Evolutionary conservation across 1,140 invertebrate genomes (phyloP), one percentile per base, ranked within the genome.

Genomic region (Drosophila seguyi): DNA sequence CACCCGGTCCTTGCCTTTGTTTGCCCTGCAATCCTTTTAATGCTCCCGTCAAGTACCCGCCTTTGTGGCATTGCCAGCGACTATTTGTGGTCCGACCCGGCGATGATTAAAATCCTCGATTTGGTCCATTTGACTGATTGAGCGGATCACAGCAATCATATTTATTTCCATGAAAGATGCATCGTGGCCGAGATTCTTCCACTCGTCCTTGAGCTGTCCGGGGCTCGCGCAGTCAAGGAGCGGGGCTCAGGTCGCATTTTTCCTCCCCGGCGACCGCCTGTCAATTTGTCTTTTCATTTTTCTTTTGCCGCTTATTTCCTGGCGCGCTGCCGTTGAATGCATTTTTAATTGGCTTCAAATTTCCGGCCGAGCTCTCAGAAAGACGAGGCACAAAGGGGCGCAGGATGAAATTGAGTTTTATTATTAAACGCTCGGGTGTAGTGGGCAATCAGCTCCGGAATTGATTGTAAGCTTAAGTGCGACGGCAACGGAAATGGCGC

Each of bases 321-420:
- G 81, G 76, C 77, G 65, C 81, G 60, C 77, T 81, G 73, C 59
- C 81, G 63, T 69, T 73, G 72, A 80, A 81, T 85, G 71, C 85
- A 85, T 81, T 90, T 83, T 84, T 88, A 88, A 88, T 88, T 90
- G 85, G 85, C 71, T 81, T 88, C 81, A 65, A 84, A 90, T 90
- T 90, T 88, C 84, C 81, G 60, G 63, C 56, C 55, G 18, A 62
- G 62, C 34, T 72, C 29, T 3, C 47, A 61, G 73, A 58, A 31
- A 83, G 53, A 48, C 44, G 61, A 81, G 69, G 44, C 61, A 71
- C 61, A 68, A 45, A 57, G 52, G 27, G 34, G 62, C 57, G 56
- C 60, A 45, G 52, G 68, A 72, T 48, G 48, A 59, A 71, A 78
- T 78, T 78, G 71, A 69, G 75, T 87, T 81, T 82, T 79, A 79